Base-by-base conservation (phyloP, 2,113 vertebrate species). In the Lepidothrix coronata region DNA sequence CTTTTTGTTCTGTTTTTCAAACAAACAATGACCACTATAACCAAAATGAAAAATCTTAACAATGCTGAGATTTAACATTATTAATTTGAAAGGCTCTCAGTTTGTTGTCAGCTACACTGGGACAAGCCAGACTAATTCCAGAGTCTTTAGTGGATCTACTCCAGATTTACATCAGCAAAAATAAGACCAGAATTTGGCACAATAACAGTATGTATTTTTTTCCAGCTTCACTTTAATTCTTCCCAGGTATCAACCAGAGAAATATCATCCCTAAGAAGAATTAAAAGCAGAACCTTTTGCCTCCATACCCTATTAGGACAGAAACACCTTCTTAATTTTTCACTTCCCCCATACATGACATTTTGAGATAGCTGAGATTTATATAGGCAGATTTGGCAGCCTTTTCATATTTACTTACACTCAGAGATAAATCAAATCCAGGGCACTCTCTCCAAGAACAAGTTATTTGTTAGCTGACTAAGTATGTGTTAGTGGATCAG, bases 391-490 rank as follows among this genome's bases (percentile, higher is more conserved):
- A 94, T 96, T 96, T 97, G 97, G 96, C 96, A 97, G 97, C 59
- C 93, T 96, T 97, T 97, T 96, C 95, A 85, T 97, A 96, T 97
- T 96, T 97, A 97, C 96, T 97, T 96, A 96, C 91, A 96, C 91
- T 85, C 92, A 89, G 67, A 96, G 89, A 97, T 97, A 97, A 97
- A 97, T 97, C 97, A 97, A 96, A 96, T 85, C 76, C 84, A 82
- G 70, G 85, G 84, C 85, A 94, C 73, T 94, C 92, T 94, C 87
- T 95, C 97, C 96, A 97, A 96, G 96, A 97, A 97, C 85, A 97
- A 94, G 97, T 97, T 97, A 97, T 97, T 97, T 95, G 95, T 97
- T 97, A 97, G 96, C 96, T 97, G 95, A 95, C 96, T 96, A 97
- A 97, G 95, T 96, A 97, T 93, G 95, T 97, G 96, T 94, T 97